Conservation (phyloP, 1,140 invertebrate species). For the Cydia strobilella region DNA sequence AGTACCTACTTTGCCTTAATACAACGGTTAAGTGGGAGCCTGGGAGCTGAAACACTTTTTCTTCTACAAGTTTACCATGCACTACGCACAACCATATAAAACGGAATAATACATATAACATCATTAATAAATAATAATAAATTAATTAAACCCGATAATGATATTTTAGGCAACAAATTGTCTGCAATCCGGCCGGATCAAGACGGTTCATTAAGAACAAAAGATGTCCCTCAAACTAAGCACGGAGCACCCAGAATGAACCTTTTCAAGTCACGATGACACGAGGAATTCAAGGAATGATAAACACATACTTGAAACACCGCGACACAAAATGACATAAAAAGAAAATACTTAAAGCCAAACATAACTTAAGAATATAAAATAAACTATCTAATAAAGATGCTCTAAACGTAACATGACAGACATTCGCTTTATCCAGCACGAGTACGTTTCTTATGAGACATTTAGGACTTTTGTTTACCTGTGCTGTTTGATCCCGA, state of each 20-base stretch:
- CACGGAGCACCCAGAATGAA: conserved; percentile 18
- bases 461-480: conserved; percentile 42
- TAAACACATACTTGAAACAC: conserved; percentile 16
- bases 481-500: conserved; percentile 59
- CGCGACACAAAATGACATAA: conserved; percentile 19
- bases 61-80: not conserved
- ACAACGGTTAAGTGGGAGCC: not conserved
- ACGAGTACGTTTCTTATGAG: not conserved
- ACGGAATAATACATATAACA: not conserved
- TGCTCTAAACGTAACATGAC: conserved; percentile 15
- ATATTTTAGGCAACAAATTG: not conserved
- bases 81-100: not conserved
- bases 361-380: conserved; percentile 24
- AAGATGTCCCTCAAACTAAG: not conserved
- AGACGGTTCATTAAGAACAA: conserved; percentile 29
- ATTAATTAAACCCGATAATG: not conserved
- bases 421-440: conserved; percentile 2
- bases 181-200: conserved; percentile 13
- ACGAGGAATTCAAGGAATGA: conserved; percentile 13
- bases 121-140: conserved; percentile 2
- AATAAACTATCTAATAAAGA: conserved; percentile 16
- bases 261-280: conserved; percentile 23
- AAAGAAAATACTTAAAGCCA: conserved; percentile 27
- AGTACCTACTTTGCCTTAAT: not conserved
- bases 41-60: not conserved